phyloP scores from a whole-genome alignment of 2,888 invertebrate species.

The Machimus rusticus region DNA sequence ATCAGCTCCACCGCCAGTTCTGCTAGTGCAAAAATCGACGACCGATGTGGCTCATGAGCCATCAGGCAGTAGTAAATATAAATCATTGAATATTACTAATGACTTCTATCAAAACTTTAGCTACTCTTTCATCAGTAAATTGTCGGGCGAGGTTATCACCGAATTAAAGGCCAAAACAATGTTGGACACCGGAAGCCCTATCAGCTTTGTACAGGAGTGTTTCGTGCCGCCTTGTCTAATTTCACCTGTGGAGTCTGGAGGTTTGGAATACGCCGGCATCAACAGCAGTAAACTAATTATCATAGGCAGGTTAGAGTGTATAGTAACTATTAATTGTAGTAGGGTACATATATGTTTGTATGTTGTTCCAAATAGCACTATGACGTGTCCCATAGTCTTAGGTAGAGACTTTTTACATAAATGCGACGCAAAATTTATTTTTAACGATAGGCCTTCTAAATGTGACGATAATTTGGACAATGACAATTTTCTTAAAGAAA shows the following conservation, averaged over 20 bases:
- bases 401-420: constrained; percentile 11
- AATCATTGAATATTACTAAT: neutral
- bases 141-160: too few relatives aligned
- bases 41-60: neutral
- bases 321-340: neutral
- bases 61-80: neutral
- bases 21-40: too few relatives aligned
- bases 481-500: too few relatives aligned
- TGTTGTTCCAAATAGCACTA: neutral
- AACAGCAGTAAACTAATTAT: neutral
- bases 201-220: too few relatives aligned
- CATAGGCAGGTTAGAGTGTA: neutral
- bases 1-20: too few relatives aligned
- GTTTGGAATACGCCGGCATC: too few relatives aligned
- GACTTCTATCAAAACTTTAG: neutral
- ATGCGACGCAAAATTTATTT: neutral
- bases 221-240: too few relatives aligned
- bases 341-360: neutral
- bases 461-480: too few relatives aligned
- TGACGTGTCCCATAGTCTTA: neutral
- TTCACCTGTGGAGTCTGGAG: too few relatives aligned
- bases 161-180: too few relatives aligned
- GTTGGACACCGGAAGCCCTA: too few relatives aligned
- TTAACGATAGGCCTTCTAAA: neutral
- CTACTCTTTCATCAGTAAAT: neutral